A percentile compares a stretch with the other conserved stretches of the same genome.
Conservation (phyloP, 2,113 vertebrate genomes). For the Fregata magnificens region DNA sequence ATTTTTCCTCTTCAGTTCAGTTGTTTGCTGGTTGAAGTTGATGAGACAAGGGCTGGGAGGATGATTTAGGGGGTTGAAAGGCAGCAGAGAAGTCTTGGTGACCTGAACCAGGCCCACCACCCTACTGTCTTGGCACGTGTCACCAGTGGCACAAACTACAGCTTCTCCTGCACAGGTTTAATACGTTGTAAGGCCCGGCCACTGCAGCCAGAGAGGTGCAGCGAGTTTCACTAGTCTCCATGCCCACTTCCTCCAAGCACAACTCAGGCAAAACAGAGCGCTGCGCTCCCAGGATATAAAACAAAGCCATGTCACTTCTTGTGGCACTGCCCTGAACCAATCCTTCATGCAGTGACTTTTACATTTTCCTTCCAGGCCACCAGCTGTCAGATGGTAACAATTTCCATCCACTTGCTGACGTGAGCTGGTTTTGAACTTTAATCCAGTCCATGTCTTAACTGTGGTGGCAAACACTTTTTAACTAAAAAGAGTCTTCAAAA, state of each 20-base stretch:
- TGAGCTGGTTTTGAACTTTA: slow-evolving; percentile 84
- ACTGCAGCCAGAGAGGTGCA: background rate
- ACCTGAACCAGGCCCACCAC: background rate
- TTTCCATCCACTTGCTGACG: slow-evolving; percentile 81
- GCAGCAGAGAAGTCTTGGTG: background rate
- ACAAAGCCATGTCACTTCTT: slow-evolving; percentile 39
- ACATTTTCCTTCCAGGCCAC: slow-evolving; percentile 73
- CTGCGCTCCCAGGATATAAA: background rate
- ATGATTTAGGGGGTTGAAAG: background rate
- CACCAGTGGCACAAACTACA: background rate
- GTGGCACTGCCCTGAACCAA: slow-evolving; percentile 59
- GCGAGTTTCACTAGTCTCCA: rapidly evolving
- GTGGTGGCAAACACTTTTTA: slow-evolving; percentile 81
- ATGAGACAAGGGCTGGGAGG: background rate
- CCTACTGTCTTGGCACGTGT: background rate
- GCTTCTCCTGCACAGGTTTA: background rate
- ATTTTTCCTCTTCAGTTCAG: background rate
- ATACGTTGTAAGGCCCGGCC: background rate
- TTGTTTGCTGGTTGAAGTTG: background rate
- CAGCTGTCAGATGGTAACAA: slow-evolving; percentile 82
- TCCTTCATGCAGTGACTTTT: slow-evolving; percentile 67
- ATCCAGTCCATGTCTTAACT: slow-evolving; percentile 78
- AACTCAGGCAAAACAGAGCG: background rate
- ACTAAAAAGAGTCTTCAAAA: slow-evolving; percentile 79
- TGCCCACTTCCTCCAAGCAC: background rate